A percentile compares a stretch with the other conserved stretches of the same genome.
Conservation (phyloP, 2,113 vertebrate genomes). For the Ameiurus melas region DNA sequence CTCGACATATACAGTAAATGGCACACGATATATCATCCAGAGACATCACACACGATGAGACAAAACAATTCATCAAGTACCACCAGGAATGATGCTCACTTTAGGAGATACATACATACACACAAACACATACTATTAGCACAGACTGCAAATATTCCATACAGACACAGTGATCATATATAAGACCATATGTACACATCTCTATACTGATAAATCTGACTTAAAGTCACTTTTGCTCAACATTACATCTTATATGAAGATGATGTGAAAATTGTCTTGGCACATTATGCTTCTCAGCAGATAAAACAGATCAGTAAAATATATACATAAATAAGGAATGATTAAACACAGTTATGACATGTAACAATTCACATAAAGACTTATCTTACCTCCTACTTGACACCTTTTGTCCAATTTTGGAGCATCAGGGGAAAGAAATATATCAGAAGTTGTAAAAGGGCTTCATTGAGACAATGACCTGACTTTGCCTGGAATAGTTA, state of each 20-base stretch:
- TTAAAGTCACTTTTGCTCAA: not conserved
- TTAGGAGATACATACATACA: not conserved
- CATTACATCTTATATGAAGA: not conserved
- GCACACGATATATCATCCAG: too few species aligned
- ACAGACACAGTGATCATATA: not conserved
- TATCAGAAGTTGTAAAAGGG: slow-evolving; percentile 15
- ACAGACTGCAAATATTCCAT: not conserved
- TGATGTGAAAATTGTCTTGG: not conserved
- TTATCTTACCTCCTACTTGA: slow-evolving; percentile 64
- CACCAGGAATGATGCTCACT: too few species aligned
- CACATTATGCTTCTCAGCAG: not conserved
- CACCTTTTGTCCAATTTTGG: slow-evolving; percentile 58
- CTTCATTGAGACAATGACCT: not conserved
- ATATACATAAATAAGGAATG: not conserved
- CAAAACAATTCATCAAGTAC: not conserved
- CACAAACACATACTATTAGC: not conserved
- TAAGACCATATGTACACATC: not conserved
- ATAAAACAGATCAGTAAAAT: not conserved
- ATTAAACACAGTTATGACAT: not conserved
- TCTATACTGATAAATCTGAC: not conserved
- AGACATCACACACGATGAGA: not conserved
- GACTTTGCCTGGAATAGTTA: not conserved
- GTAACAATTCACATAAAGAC: not conserved
- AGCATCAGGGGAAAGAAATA: slow-evolving; percentile 60
- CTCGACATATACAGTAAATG: not conserved